Evolutionary conservation across 2,888 invertebrate genomes (phyloP).

Genomic region (Drosophila mettleri): DNA sequence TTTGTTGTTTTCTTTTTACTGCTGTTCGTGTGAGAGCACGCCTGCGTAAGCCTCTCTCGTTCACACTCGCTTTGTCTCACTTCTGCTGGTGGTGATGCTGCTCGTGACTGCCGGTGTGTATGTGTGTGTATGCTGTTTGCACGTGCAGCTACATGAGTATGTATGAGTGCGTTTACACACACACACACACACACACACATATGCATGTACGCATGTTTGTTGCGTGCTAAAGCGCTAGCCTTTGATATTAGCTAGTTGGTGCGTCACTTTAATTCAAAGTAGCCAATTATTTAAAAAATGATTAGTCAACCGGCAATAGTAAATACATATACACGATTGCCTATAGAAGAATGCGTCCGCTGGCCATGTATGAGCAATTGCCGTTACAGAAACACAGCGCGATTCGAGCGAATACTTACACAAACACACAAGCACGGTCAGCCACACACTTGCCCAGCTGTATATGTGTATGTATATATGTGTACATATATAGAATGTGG

Average conservation of each 20-base stretch:
- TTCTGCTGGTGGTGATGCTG: constrained; percentile 23
- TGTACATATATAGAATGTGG: background rate
- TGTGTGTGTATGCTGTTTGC: constrained; percentile 6
- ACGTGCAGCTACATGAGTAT: constrained; percentile 7
- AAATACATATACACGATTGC: constrained; percentile 58
- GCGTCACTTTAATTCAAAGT: constrained; percentile 70
- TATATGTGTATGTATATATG: background rate
- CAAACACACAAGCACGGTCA: constrained; percentile 9
- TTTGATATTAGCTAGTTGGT: constrained; percentile 53
- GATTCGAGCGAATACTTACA: constrained; percentile 8
- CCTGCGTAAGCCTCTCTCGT: constrained; percentile 47
- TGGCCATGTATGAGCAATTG: constrained; percentile 63
- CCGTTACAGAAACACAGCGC: constrained; percentile 42
- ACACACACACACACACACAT: background rate
- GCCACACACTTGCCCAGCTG: background rate
- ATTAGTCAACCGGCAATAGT: constrained; percentile 69
- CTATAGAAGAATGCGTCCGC: constrained; percentile 50
- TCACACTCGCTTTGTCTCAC: constrained; percentile 18
- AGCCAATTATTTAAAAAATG: constrained; percentile 71
- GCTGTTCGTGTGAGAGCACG: constrained; percentile 40
- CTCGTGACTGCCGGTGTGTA: constrained; percentile 9
- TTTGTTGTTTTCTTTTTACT: constrained; percentile 35
- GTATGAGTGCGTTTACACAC: constrained; percentile 10
- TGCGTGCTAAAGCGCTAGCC: constrained; percentile 20
- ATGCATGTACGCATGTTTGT: constrained; percentile 9